Percentiles rank a stretch among this genome's conserved stretches.
Conservation (phyloP, 2,888 invertebrate genomes). For the Drosophila suboccidentalis region DNA sequence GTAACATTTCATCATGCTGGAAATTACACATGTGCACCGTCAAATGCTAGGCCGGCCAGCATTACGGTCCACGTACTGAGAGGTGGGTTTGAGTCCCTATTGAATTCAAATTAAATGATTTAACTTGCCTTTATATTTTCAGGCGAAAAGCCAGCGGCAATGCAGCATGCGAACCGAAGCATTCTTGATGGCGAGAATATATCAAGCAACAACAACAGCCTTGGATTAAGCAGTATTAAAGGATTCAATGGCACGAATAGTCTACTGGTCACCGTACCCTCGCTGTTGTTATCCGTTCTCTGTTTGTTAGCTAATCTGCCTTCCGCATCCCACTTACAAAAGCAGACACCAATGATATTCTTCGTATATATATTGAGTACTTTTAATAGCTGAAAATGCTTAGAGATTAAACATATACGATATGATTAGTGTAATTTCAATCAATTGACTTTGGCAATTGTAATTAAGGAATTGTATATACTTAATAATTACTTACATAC, state of each 20-base stretch:
- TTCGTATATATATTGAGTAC: constrained; percentile 47
- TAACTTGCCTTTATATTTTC: neutral
- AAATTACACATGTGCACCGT: constrained; percentile 93
- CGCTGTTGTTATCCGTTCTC: constrained; percentile 48
- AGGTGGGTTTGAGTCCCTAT: constrained; percentile 85
- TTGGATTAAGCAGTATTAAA: constrained; percentile 62
- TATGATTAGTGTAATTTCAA: constrained; percentile 50
- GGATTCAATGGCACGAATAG: constrained; percentile 61
- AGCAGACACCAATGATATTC: constrained; percentile 44
- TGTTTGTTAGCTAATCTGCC: constrained; percentile 51
- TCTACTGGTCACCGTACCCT: constrained; percentile 33
- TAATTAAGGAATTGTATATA: constrained; percentile 69
- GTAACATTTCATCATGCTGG: constrained; percentile 90
- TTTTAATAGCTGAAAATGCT: constrained; percentile 66
- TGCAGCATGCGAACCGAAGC: constrained; percentile 85
- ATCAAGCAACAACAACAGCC: constrained; percentile 64
- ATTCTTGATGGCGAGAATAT: constrained; percentile 81
- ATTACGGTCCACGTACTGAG: constrained; percentile 91
- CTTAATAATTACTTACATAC: constrained; percentile 16
- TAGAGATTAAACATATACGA: constrained; percentile 9
- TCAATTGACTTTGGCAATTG: constrained; percentile 53
- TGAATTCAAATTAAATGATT: neutral
- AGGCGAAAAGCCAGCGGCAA: constrained; percentile 85
- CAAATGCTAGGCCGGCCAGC: constrained; percentile 91
- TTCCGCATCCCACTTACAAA: constrained; percentile 35